Evolutionary conservation across 2,797 vertebrate genomes (phyloP).

Genomic region (Sarcophilus harrisii): DNA sequence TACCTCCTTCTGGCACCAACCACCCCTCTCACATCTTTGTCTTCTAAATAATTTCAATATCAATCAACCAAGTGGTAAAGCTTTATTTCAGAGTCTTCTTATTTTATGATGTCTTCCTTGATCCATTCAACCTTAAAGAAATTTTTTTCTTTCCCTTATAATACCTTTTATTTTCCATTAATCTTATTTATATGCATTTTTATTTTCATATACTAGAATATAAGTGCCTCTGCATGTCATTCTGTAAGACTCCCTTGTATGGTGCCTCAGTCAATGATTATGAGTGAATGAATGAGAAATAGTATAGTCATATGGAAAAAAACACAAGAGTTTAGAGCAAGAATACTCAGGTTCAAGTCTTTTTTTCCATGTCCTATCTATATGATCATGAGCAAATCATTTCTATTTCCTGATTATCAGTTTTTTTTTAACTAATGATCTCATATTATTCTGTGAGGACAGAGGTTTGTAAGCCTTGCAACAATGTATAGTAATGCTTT

Average conservation of each 20-base stretch:
- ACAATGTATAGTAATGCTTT: not conserved
- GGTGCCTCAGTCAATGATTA: not conserved
- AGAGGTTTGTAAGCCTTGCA: not conserved
- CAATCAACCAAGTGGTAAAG: not conserved
- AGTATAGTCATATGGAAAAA: not conserved
- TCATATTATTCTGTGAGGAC: not conserved
- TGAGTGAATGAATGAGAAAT: not conserved
- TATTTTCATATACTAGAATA: not conserved
- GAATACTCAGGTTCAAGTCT: not conserved
- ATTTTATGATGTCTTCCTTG: not conserved
- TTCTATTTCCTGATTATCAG: not conserved
- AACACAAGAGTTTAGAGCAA: not conserved
- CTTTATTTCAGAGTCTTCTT: not conserved
- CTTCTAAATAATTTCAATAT: too few relatives aligned
- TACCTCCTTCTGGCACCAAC: too few relatives aligned
- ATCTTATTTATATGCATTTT: too few relatives aligned
- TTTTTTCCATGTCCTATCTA: not conserved
- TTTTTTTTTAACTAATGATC: not conserved
- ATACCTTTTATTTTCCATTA: not conserved
- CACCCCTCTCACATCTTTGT: not conserved
- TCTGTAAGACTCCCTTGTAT: not conserved
- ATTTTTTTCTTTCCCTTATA: not conserved
- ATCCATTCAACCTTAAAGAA: not conserved
- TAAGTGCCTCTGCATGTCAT: not conserved
- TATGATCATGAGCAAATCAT: not conserved